Evolutionary conservation across 2,113 vertebrate genomes (phyloP), one percentile per base, ranked within the genome.

Genomic region (Corythornis cristatus): DNA sequence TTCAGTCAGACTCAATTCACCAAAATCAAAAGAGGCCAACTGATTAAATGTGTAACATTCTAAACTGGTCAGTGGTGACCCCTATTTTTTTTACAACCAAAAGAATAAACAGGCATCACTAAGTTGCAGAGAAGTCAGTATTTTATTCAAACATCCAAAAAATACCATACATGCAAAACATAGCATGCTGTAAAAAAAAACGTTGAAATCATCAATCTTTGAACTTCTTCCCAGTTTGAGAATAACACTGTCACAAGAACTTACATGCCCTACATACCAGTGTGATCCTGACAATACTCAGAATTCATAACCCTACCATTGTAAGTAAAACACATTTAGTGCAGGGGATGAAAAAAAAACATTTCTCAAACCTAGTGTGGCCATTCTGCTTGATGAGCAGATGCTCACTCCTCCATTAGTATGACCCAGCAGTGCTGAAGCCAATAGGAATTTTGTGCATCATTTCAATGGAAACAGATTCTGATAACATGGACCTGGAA

Each of bases 141-240:
- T 86, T 90, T 93, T 92, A 96, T 96, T 95, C 79, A 93, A 89
- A 93, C 5, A 37, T 74, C 26, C 8, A 93, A 82, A 93, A 94
- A 85, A 86, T 42, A 48, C 33, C 50, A 83, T 51, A 89, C 31
- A 95, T 72, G 82, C 76, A 77, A 71, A 92, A 92, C 65, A 82
- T 15, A 31, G 81, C 78, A 93, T 67, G 89, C 83, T 33, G 43
- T 53, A 93, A n/a, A 71, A 95, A 95, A 88, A 95, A 42, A 5
- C 25, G 33, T 12, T 53, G 22, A 83, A 82, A 86, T 78, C 33
- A 88, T 23, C 35, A 50, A 8, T 54, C 48, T 90, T 51, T 65
- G 10, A 82, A 87, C 42, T 50, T 87, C 31, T 54, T 77, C 15
- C 33, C 25, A 28, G 43, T 70, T 35, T 88, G 37, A 91, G 33